Evolutionary conservation across 2,113 vertebrate species (phyloP), one percentile per base, ranked within the genome.

Genomic region (Coreoperca whiteheadi): DNA sequence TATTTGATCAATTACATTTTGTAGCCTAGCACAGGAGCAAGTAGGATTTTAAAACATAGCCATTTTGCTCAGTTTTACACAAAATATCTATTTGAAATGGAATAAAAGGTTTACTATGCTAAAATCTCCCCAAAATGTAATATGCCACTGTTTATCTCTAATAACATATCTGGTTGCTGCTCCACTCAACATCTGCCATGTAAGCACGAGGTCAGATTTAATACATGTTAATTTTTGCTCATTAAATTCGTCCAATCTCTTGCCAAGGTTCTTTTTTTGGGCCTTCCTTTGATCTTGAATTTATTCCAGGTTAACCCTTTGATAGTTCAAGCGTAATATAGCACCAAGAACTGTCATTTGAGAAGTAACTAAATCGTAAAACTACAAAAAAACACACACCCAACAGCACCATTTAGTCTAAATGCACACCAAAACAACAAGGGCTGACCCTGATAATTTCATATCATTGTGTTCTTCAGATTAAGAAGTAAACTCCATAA

Each of bases 151-250:
- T 89, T 85, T 80, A 88, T 79, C 50, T 82, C 48, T 51, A 85
- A 88, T 71, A 79, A 81, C 79, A 25, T 83, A 72, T 63, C 57
- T 81, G 79, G 46, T 87, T 86, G 72, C 67, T 79, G 71, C 85
- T 88, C 80, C 81, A 72, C 84, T 92, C 91, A 92, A 93, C 93
- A 95, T 94, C 94, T 95, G 94, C 93, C 92, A 82, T 93, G 89
- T 90, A 91, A 92, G 93, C 88, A 88, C 86, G 71, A 91, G 94
- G 91, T 95, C 93, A 95, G 89, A 94, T 94, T 95, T 95, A 95
- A 95, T 95, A 89, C 94, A 95, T 96, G 95, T 94, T 95, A 94
- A 95, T 96, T 95, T 91, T 92, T 93, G 87, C 94, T 95, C 94
- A 94, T 95, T 96, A 95, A 94, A 93, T 94, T 89, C 87, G 79